Evolutionary conservation across 2,888 invertebrate genomes (phyloP), one percentile per base, ranked within the genome.

Genomic region (Drosophila mettleri): DNA sequence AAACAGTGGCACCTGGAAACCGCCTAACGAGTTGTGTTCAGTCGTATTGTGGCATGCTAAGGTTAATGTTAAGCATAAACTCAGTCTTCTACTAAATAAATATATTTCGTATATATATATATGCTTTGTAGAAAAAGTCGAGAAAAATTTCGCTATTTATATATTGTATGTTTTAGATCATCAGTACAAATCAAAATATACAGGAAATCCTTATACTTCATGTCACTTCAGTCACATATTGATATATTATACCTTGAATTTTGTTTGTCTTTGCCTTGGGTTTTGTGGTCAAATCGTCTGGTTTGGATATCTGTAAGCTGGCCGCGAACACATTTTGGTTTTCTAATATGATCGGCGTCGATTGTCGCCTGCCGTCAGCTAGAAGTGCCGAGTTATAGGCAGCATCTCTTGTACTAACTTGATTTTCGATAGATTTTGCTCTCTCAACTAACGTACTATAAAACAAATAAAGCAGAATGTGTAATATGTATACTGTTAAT

Each of bases 301-400:
- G 90, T 45, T 88, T 84, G n/a, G 96, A 96, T 93, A 97, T 96
- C 88, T 96, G 96, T 36, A 97, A 93, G 73, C 96, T 96, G 1
- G 96, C 97, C 0, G 96, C 96, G 82, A 97, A 95, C 60, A 96
- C 94, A 74, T 62, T 73, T 8, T 33, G 94, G 80, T 94, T 71
- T 45, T 86, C 78, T 7, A 84, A 63, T 16, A 80, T 52, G 93
- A 93, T 94, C 78, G 92, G 95, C 83, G 93, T 94, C 78, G 94
- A 95, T 92, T 92, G 94, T 89, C 93, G 93, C 90, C 95, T 76
- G 14, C 53, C 61, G 93, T 86, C 71, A 48, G 29, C 31, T 39
- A 59, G 55, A 29, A 18, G 14, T 2, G 10, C 16, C 12, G 43
- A n/a, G 12, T 59, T 38, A 29, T n/a, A 38, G 1, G 29, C 14